Evolutionary conservation across 2,113 vertebrate species (phyloP), one percentile per base, ranked within the genome.

Genomic region (Lasiurus borealis): DNA sequence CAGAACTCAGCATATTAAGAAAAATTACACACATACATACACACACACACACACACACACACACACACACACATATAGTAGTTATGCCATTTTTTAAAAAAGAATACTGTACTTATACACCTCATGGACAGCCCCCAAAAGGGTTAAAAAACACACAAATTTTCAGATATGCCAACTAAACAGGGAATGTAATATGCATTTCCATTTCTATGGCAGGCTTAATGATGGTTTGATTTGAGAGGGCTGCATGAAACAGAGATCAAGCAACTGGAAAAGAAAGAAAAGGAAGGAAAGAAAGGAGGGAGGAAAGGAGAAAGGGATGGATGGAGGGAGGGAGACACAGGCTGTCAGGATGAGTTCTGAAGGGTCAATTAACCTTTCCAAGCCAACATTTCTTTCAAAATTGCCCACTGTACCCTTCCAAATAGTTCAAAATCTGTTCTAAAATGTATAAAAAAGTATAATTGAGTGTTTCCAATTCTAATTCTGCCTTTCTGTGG

Each of bases 81-180:
- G 40, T 50, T 72, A 84, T 50, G 62, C 34, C 72, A 85, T 34
- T 14, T 85, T 77, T 27, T 21, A 2, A 52, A 59, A 86, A 86
- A 90, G 11, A 87, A 62, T 77, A 40, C 1, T 66, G 75, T 46
- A 73, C n/a, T 21, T 21, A 71, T 57, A 91, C 90, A 84, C 16
- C 83, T 75, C 78, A 89, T 40, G 57, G 23, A 84, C 29, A 81
- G 19, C 48, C 6, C 21, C 27, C 6, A 16, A 86, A 83, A 83
- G 7, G 40, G 40, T 69, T 93, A 54, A 82, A 88, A 62, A 88
- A 23, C 7, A 8, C 54, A 59, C 86, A 23, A 92, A 91, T 93
- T 86, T 96, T 85, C 64, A 89, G 46, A 87, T 77, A 68, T 14
- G 46, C 36, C 57, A 84, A 91, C 64, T 96, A 94, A 86, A 93